Evolutionary conservation across 2,113 vertebrate species (phyloP).

Genomic region (Pelvicachromis taeniatus): DNA sequence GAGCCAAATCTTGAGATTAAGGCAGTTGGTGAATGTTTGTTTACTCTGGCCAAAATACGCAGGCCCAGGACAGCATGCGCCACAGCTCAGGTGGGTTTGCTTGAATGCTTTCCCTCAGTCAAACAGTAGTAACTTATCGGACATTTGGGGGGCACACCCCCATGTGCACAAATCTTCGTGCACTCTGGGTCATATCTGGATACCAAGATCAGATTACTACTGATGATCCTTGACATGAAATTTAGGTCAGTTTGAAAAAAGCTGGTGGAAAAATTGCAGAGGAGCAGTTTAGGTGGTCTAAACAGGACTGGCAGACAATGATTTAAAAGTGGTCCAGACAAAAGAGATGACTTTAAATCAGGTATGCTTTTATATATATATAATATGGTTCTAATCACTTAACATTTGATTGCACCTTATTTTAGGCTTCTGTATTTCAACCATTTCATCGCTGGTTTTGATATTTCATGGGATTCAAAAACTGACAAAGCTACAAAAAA

Average conservation of each 20-base stretch:
- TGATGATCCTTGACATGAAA: background rate
- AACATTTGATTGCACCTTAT: accelerated
- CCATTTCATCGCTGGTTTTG: background rate
- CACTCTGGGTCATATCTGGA: background rate
- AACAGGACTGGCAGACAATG: accelerated
- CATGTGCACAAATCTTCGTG: too few relatives aligned
- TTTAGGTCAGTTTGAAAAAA: background rate
- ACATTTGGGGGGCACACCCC: background rate
- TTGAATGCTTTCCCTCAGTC: background rate
- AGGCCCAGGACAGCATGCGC: background rate
- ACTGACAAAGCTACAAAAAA: background rate
- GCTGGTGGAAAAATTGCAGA: background rate
- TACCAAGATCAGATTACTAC: background rate
- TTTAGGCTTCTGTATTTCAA: background rate
- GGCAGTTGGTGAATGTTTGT: background rate
- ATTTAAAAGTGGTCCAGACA: background rate
- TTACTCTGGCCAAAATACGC: background rate
- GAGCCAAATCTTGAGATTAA: background rate
- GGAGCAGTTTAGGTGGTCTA: background rate
- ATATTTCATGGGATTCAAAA: background rate
- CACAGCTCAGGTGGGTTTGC: background rate
- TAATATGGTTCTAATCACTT: background rate
- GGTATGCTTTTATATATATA: background rate
- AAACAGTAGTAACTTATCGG: background rate
- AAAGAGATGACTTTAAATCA: background rate